Conservation (phyloP, 2,113 vertebrate species). For the Apeltes quadracus region DNA sequence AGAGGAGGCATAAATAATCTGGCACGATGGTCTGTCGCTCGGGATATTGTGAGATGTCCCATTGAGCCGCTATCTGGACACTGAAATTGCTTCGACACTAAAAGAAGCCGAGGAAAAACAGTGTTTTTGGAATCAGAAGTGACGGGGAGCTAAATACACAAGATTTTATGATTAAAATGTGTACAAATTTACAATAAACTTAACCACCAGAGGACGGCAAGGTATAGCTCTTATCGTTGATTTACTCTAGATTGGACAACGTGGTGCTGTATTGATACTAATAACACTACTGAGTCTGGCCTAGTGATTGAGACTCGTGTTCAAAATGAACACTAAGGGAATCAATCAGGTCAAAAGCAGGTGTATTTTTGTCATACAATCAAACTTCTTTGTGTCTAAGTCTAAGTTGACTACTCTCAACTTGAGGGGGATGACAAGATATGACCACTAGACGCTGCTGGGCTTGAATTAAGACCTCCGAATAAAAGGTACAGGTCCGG, state of each 20-base stretch:
- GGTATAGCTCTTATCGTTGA: too few species aligned
- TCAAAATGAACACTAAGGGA: not conserved
- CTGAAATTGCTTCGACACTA: not conserved
- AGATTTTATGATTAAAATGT: too few species aligned
- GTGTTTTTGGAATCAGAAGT: too few species aligned
- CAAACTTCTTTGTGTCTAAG: not conserved
- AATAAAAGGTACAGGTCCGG: constrained; percentile 67
- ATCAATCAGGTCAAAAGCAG: not conserved
- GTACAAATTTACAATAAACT: too few species aligned
- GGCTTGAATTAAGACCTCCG: constrained; percentile 51
- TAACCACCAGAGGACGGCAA: too few species aligned
- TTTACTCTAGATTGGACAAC: not conserved
- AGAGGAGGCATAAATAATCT: not conserved
- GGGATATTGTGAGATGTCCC: not conserved
- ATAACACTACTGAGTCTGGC: too few species aligned
- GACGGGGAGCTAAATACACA: too few species aligned
- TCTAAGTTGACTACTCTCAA: constrained; percentile 32
- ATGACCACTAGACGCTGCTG: constrained; percentile 25
- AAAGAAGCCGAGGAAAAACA: not conserved
- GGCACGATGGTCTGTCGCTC: not conserved
- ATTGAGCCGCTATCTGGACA: not conserved
- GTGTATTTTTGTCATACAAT: too few species aligned
- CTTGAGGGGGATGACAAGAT: constrained; percentile 38
- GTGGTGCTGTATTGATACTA: not conserved
- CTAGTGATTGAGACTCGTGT: not conserved